Evolutionary conservation across 2,888 invertebrate genomes (phyloP).

Genomic region (Tetropium fuscum): DNA sequence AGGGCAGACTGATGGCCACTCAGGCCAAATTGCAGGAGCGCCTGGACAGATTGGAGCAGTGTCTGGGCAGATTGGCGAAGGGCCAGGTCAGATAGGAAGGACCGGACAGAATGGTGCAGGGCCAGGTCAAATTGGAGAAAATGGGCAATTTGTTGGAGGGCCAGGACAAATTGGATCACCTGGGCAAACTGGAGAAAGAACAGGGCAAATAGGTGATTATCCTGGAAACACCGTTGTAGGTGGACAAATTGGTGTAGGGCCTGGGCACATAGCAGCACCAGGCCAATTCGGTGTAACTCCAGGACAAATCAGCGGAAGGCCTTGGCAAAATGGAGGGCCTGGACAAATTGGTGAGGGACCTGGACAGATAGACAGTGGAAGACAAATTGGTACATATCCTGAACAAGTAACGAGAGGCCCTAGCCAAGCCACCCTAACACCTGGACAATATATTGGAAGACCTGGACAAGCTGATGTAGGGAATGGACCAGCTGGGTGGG

Average conservation of each 20-base stretch:
- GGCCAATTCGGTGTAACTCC: slow-evolving; percentile 12
- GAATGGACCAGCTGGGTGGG: neutral
- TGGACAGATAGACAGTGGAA: slow-evolving; percentile 20
- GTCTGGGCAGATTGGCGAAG: slow-evolving; percentile 33
- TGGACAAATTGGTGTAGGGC: slow-evolving; percentile 6
- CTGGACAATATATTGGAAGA: slow-evolving; percentile 22
- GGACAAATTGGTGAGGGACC: slow-evolving; percentile 33
- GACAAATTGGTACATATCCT: neutral
- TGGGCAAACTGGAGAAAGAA: neutral
- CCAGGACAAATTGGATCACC: slow-evolving; percentile 8
- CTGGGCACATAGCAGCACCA: slow-evolving; percentile 12
- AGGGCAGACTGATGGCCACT: slow-evolving; percentile 10
- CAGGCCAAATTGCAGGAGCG: slow-evolving; percentile 17
- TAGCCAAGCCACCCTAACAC: neutral
- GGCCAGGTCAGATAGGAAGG: slow-evolving; percentile 26
- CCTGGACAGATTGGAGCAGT: slow-evolving; percentile 36
- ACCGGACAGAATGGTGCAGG: neutral
- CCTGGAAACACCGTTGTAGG: too few relatives aligned
- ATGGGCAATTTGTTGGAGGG: slow-evolving; percentile 21
- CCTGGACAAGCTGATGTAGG: slow-evolving; percentile 8
- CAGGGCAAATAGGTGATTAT: too few relatives aligned
- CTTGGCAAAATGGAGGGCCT: too few relatives aligned
- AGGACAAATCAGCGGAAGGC: neutral
- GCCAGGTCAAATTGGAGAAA: neutral
- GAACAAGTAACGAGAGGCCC: neutral